Conservation (phyloP, 1,140 invertebrate species). For the Diabrotica virgifera region DNA sequence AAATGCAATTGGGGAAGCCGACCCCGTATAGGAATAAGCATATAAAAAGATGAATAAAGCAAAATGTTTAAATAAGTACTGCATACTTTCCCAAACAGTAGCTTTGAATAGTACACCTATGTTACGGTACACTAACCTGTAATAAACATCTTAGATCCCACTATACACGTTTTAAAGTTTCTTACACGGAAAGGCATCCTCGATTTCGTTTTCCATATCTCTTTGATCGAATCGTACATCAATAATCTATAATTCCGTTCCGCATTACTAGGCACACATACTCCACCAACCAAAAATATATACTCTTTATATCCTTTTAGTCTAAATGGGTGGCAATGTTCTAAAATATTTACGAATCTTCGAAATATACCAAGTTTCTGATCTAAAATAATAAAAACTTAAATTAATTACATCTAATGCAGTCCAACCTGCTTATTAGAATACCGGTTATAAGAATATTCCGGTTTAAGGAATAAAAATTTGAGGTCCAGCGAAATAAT, state of each 20-base stretch:
- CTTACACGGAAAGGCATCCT: constrained; percentile 32
- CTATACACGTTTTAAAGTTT: constrained; percentile 40
- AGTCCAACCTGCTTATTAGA: too few species aligned
- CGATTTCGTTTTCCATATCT: constrained; percentile 36
- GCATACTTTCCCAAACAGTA: too few species aligned
- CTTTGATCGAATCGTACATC: constrained; percentile 35
- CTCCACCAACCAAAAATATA: constrained; percentile 42
- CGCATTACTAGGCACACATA: constrained; percentile 32
- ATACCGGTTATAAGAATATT: too few species aligned
- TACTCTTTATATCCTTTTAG: constrained; percentile 38
- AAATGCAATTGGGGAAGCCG: too few species aligned
- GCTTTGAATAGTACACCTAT: too few species aligned
- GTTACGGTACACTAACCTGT: constrained; percentile 5
- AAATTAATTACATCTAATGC: too few species aligned
- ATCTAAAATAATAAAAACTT: constrained; percentile 16
- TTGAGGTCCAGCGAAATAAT: too few species aligned
- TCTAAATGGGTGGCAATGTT: constrained; percentile 33
- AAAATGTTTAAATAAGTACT: too few species aligned
- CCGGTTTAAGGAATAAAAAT: too few species aligned
- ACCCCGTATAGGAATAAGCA: too few species aligned
- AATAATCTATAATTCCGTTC: constrained; percentile 41
- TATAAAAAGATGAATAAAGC: too few species aligned
- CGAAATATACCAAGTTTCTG: constrained; percentile 7
- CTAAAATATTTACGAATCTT: constrained; percentile 24
- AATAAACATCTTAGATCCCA: constrained; percentile 35